Conservation (phyloP, 2,888 invertebrate genomes). For the Drosophila kuntzei region DNA sequence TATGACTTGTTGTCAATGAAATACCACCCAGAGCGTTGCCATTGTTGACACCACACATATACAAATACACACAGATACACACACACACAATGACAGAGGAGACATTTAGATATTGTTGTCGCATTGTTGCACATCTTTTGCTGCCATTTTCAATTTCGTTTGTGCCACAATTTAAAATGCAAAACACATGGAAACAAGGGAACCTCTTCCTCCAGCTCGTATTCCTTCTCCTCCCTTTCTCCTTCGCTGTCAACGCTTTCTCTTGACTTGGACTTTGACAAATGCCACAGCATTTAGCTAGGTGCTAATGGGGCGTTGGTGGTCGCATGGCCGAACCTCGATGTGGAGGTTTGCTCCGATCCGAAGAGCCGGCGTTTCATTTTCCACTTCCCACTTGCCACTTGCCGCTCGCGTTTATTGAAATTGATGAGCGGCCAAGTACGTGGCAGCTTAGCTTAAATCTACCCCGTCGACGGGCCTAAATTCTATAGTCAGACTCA, state of each 20-base stretch:
- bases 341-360: slow-evolving; percentile 18
- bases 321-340: slow-evolving; percentile 34
- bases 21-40: slow-evolving; percentile 75
- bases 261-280: slow-evolving; percentile 64
- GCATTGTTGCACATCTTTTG: slow-evolving; percentile 73
- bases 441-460: slow-evolving; percentile 77
- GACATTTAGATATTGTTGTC: slow-evolving; percentile 56
- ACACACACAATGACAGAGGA: neutral
- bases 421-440: slow-evolving; percentile 78
- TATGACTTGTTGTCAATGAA: slow-evolving; percentile 77
- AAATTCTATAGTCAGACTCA: slow-evolving; percentile 31
- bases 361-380: neutral
- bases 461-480: slow-evolving; percentile 53
- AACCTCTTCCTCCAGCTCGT: neutral
- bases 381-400: slow-evolving; percentile 13
- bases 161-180: slow-evolving; percentile 80
- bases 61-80: slow-evolving; percentile 14
- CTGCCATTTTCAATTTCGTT: slow-evolving; percentile 77
- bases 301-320: slow-evolving; percentile 73
- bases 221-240: neutral
- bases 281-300: slow-evolving; percentile 70
- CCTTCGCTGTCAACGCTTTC: slow-evolving; percentile 31
- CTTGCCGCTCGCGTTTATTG: slow-evolving; percentile 62
- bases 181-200: slow-evolving; percentile 69
- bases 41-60: slow-evolving; percentile 69